These are phyloP conservation scores for Nipponacmea schrenckii DNA, from an alignment of 2,888 invertebrate genomes.

Conservation along the genomic window DNA sequence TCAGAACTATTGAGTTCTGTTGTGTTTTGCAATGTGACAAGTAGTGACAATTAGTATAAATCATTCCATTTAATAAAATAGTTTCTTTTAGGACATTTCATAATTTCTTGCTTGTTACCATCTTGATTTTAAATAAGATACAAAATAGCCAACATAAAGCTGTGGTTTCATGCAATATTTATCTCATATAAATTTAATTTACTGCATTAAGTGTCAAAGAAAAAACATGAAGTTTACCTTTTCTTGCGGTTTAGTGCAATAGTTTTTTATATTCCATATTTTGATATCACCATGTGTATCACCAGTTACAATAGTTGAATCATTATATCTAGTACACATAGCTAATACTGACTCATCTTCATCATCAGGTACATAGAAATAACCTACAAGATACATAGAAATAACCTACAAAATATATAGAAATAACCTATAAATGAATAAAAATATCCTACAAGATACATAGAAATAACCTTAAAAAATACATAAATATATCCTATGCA, in stretches of 20 bases:
- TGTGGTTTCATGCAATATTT: too few relatives aligned
- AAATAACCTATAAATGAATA: not conserved
- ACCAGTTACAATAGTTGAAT: conserved; percentile 58
- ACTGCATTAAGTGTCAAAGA: too few relatives aligned
- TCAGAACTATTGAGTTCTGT: too few relatives aligned
- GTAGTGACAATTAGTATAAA: too few relatives aligned
- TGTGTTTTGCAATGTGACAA: too few relatives aligned
- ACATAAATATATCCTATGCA: not conserved
- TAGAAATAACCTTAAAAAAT: not conserved
- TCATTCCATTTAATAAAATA: too few relatives aligned
- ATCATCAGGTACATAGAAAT: conserved; percentile 58
- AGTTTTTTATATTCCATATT: conserved; percentile 60
- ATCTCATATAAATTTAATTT: too few relatives aligned
- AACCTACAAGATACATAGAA: conserved; percentile 43
- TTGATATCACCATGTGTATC: conserved; percentile 62
- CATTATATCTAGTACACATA: conserved; percentile 53
- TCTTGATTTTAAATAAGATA: too few relatives aligned
- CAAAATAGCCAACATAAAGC: too few relatives aligned
- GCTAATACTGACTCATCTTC: conserved; percentile 62
- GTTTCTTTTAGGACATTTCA: too few relatives aligned
- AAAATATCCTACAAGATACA: not conserved
- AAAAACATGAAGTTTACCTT: conserved; percentile 22
- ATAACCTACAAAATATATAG: not conserved
- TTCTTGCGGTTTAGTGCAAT: conserved; percentile 49
- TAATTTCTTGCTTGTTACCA: too few relatives aligned